phyloP scores from a whole-genome alignment of 2,888 invertebrate species.

The Branchellion lobata region DNA sequence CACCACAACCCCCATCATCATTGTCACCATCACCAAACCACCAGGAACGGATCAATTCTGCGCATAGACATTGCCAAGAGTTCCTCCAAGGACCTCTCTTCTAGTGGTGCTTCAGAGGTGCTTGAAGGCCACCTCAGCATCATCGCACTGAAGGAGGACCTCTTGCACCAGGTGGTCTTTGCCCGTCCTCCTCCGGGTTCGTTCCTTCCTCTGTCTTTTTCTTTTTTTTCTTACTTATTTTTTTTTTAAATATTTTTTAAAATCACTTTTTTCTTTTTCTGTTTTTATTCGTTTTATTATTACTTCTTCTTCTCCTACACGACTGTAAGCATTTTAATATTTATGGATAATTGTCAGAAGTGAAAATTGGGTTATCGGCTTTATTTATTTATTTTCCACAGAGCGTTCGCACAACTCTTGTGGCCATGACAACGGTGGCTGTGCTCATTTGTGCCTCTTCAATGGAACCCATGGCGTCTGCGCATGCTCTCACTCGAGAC shows the following conservation, averaged over 20 bases:
- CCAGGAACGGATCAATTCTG: constrained; percentile 8
- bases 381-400: too few species aligned
- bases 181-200: not conserved
- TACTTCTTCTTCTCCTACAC: too few species aligned
- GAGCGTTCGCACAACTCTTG: constrained; percentile 64
- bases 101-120: not conserved
- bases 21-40: not conserved
- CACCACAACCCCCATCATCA: too few species aligned
- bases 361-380: too few species aligned
- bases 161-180: not conserved
- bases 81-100: not conserved
- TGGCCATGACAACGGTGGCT: constrained; percentile 74
- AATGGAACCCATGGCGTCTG: constrained; percentile 65
- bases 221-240: not conserved
- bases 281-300: not conserved
- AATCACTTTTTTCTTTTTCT: too few species aligned
- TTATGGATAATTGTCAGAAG: not conserved
- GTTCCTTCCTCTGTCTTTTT: not conserved
- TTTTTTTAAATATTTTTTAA: too few species aligned
- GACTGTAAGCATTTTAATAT: not conserved
- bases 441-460: constrained; percentile 77
- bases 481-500: constrained; percentile 79
- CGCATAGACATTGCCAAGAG: not conserved
- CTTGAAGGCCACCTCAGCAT: not conserved
- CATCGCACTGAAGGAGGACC: not conserved